A percentile compares a stretch with the other conserved stretches of the same genome.
These are phyloP conservation scores for Squalus acanthias DNA, from an alignment of 2,797 vertebrate species.

Conservation along the genomic window DNA sequence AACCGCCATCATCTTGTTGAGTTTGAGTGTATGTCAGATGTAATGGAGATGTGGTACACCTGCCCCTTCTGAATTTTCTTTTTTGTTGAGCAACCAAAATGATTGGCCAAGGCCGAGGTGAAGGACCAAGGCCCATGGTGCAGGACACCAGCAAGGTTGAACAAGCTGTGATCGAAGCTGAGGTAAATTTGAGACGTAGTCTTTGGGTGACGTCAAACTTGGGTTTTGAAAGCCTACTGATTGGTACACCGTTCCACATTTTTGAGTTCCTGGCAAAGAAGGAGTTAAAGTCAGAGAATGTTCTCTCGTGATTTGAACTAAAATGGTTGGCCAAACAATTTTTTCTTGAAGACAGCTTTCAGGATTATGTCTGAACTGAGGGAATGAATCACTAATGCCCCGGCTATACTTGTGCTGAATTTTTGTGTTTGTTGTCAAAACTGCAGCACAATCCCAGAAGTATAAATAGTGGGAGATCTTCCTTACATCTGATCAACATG, in stretches of 20 bases:
- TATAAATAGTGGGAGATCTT: not conserved
- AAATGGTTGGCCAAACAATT: not conserved
- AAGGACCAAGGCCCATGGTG: not conserved
- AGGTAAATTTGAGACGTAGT: no score
- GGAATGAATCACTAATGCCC: not conserved
- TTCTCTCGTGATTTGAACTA: not conserved
- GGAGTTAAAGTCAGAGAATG: not conserved
- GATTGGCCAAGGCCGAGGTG: not conserved
- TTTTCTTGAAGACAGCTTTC: not conserved
- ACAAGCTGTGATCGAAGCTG: not conserved
- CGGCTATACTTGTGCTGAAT: not conserved
- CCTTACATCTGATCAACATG: not conserved
- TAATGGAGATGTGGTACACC: not conserved
- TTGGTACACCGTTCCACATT: not conserved
- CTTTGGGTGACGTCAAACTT: not conserved
- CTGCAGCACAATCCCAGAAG: not conserved
- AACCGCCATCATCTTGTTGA: not conserved
- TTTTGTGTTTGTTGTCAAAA: not conserved
- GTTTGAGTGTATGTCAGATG: not conserved
- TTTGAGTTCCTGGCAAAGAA: not conserved
- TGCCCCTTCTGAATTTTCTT: not conserved
- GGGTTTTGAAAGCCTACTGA: not conserved
- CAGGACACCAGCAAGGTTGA: not conserved
- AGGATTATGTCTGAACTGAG: not conserved
- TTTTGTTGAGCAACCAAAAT: not conserved